Percentiles rank a stretch among this genome's conserved stretches.
Evolutionary conservation across 35 echinoderm and acorn worm genomes (phyloP).

Genomic region (Lytechinus pictus): DNA sequence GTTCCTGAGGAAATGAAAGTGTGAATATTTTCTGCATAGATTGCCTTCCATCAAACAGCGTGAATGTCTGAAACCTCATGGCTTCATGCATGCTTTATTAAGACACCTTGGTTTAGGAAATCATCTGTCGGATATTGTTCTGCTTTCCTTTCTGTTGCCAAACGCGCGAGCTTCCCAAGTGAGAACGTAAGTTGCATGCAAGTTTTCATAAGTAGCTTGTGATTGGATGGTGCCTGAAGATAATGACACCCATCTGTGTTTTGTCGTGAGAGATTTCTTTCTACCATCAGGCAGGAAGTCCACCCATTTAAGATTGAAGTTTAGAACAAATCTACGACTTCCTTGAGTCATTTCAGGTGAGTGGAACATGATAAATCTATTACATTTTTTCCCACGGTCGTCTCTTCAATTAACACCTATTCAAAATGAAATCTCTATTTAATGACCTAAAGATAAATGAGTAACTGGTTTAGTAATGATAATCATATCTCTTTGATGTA

Average conservation of each 20-base stretch:
- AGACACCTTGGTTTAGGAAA: background rate
- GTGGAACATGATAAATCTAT: slow-evolving; percentile 37
- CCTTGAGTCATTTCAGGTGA: slow-evolving; percentile 28
- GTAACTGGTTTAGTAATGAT: no score
- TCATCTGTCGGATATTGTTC: background rate
- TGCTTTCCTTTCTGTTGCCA: background rate
- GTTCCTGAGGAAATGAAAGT: background rate
- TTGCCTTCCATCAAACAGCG: background rate
- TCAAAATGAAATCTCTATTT: background rate
- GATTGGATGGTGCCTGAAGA: background rate
- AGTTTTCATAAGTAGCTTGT: background rate
- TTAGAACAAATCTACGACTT: slow-evolving; percentile 40
- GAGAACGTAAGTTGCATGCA: background rate
- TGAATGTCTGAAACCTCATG: background rate
- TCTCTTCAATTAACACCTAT: background rate
- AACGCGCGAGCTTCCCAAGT: background rate
- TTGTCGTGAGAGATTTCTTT: slow-evolving; percentile 30
- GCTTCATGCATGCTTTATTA: background rate
- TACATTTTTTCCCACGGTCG: slow-evolving; percentile 19
- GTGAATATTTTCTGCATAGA: background rate
- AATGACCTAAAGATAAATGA: background rate
- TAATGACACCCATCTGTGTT: slow-evolving; percentile 32
- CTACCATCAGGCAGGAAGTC: slow-evolving; percentile 16
- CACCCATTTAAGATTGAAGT: slow-evolving; percentile 47
- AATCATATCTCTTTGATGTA: no score